Percentiles rank a stretch among this genome's conserved stretches.
Evolutionary conservation across 2,797 vertebrate genomes (phyloP).

Genomic region (Peromyscus attwateri): DNA sequence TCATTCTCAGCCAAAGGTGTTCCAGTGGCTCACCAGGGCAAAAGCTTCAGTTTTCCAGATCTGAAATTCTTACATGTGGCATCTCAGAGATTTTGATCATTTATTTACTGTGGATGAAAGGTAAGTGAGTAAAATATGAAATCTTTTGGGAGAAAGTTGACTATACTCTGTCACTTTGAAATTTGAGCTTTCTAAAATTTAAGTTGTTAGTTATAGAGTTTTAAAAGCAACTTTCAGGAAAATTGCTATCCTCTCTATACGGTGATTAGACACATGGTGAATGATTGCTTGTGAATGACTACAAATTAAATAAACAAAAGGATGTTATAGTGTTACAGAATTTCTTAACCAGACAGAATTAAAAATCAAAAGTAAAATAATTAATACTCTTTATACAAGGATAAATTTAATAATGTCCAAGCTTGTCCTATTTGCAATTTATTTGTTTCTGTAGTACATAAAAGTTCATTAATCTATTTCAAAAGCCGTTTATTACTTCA

Average conservation of each 20-base stretch:
- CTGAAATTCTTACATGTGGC: slow-evolving; percentile 12
- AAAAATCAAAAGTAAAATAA: neutral
- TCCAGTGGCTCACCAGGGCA: neutral
- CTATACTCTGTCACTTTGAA: slow-evolving; percentile 41
- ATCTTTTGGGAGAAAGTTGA: neutral
- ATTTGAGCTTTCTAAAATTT: slow-evolving; percentile 45
- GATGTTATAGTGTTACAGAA: neutral
- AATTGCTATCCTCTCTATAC: neutral
- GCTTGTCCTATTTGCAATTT: neutral
- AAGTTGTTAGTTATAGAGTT: slow-evolving; percentile 25
- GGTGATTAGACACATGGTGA: neutral
- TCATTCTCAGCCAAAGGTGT: neutral
- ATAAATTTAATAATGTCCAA: neutral
- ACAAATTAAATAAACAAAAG: neutral
- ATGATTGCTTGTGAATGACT: neutral
- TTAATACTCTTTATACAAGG: neutral
- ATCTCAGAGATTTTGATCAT: slow-evolving; percentile 50
- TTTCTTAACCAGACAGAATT: neutral
- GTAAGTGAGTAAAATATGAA: neutral
- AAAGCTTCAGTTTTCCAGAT: neutral
- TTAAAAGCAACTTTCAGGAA: slow-evolving; percentile 50
- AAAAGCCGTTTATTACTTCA: neutral
- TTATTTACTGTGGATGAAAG: slow-evolving; percentile 48
- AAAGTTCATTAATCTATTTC: neutral
- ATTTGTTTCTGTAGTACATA: neutral